Conservation (phyloP, 1,140 invertebrate species). For the Probaryconus sp. region DNA sequence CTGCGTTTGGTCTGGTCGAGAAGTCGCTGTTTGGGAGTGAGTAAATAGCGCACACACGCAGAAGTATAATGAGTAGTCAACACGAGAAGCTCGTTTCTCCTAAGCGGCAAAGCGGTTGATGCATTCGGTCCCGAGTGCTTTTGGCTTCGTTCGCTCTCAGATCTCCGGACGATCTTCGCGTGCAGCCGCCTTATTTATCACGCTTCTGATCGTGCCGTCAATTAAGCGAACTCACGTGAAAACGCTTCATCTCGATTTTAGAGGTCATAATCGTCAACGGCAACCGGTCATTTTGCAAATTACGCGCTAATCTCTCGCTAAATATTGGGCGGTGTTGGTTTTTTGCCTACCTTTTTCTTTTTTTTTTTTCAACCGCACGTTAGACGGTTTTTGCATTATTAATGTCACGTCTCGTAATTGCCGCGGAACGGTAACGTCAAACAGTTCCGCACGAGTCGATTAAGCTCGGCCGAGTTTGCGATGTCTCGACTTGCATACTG, state of each 20-base stretch:
- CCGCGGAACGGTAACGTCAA: constrained; percentile 32
- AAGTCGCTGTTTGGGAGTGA: constrained; percentile 70
- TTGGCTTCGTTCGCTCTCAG: constrained; percentile 38
- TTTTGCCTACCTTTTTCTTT: not conserved
- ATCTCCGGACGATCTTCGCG: constrained; percentile 60
- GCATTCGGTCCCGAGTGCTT: no score
- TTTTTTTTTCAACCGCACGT: constrained; percentile 18
- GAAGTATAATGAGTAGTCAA: constrained; percentile 74
- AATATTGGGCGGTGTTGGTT: constrained; percentile 43
- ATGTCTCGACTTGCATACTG: constrained; percentile 16
- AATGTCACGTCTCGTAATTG: constrained; percentile 54
- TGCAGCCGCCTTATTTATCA: constrained; percentile 60
- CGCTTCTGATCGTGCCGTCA: constrained; percentile 49
- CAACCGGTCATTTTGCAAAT: constrained; percentile 60
- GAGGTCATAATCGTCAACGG: constrained; percentile 36
- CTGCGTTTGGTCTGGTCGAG: constrained; percentile 30
- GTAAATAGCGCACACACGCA: constrained; percentile 72
- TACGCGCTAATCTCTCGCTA: constrained; percentile 53
- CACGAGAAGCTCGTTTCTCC: constrained; percentile 56
- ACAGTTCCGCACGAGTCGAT: constrained; percentile 28
- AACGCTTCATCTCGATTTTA: constrained; percentile 45
- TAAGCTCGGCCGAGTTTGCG: constrained; percentile 9
- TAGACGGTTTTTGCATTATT: constrained; percentile 50
- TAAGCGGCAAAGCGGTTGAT: no score
- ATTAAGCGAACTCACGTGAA: constrained; percentile 56